Evolutionary conservation across 1,140 invertebrate species (phyloP).

Genomic region (Cydia pomonella): DNA sequence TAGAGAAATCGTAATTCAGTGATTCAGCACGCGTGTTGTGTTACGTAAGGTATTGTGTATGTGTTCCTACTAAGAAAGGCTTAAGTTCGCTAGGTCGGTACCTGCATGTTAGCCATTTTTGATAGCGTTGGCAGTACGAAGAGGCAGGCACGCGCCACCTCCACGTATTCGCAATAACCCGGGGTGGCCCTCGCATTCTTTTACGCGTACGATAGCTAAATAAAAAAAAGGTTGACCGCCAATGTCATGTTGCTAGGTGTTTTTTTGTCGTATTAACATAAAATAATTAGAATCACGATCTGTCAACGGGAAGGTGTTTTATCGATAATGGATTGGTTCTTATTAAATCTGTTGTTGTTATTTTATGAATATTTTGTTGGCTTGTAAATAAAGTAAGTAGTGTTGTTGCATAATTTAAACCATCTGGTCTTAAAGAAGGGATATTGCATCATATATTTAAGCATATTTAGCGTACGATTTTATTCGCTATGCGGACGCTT

Average conservation of each 20-base stretch:
- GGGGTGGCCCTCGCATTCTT: conserved; percentile 55
- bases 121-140: conserved; percentile 2
- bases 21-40: conserved; percentile 53
- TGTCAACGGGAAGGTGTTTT: conserved; percentile 17
- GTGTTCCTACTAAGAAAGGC: conserved; percentile 25
- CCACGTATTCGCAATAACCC: conserved; percentile 52
- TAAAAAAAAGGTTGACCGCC: conserved; percentile 40
- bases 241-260: conserved; percentile 33
- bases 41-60: conserved; percentile 61
- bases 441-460: background rate
- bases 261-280: conserved; percentile 32
- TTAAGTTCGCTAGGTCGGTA: background rate
- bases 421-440: background rate
- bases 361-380: background rate
- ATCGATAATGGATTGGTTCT: conserved; percentile 23
- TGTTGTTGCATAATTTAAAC: background rate
- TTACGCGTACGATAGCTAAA: conserved; percentile 43
- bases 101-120: background rate
- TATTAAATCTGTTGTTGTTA: background rate
- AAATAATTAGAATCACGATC: conserved; percentile 30
- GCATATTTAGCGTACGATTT: background rate
- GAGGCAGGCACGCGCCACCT: conserved; percentile 48
- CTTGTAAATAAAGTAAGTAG: background rate
- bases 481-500: background rate
- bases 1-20: conserved; percentile 57